A percentile compares a stretch with the other conserved stretches of the same genome.
phyloP scores from a whole-genome alignment of 2,797 vertebrate species.

The Gephyroberyx darwinii region DNA sequence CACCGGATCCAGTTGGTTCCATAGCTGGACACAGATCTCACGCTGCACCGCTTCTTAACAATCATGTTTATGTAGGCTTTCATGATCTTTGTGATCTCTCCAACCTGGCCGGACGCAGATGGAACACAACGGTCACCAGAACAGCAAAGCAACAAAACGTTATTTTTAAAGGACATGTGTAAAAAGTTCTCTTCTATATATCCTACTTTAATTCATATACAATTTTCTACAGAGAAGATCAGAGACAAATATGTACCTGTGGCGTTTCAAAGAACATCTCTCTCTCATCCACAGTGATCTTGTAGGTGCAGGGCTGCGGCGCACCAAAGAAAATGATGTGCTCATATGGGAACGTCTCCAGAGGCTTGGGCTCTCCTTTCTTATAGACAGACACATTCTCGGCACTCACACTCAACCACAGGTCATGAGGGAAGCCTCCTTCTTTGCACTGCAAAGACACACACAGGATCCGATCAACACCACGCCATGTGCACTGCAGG shows the following conservation, averaged over 20 bases:
- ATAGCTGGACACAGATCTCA: conserved; percentile 87
- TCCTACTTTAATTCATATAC: not conserved
- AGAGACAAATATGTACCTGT: conserved; percentile 77
- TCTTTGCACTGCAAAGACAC: conserved; percentile 86
- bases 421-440: conserved; percentile 92
- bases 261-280: conserved; percentile 95
- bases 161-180: not conserved
- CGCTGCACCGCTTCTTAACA: conserved; percentile 93
- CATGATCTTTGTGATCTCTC: conserved; percentile 96
- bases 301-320: conserved; percentile 90
- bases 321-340: conserved; percentile 95
- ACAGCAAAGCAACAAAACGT: not conserved
- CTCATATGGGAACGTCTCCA: conserved; percentile 94
- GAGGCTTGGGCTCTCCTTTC: conserved; percentile 88
- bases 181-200: not conserved
- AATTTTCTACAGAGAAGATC: not conserved
- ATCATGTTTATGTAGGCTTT: conserved; percentile 98
- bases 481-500: not conserved
- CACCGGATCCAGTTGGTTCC: conserved; percentile 89
- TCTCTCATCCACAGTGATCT: conserved; percentile 93
- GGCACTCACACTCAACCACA: conserved; percentile 93
- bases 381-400: conserved; percentile 94
- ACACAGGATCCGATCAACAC: conserved; percentile 15
- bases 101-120: conserved; percentile 80
- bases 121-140: conserved; percentile 11